Conservation (phyloP, 2,113 vertebrate genomes). For the Spea bombifrons region DNA sequence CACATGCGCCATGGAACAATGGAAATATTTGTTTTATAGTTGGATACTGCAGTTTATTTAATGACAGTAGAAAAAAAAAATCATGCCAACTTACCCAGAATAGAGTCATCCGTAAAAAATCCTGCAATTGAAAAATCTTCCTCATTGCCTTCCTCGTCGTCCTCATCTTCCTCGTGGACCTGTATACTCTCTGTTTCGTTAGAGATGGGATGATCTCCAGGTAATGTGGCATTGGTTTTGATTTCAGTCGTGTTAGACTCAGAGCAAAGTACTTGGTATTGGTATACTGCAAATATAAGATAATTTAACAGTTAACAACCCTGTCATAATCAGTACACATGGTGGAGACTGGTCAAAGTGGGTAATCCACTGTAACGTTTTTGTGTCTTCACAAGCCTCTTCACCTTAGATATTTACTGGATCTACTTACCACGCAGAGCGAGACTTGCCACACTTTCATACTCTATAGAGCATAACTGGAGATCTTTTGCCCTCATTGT, state of each 20-base stretch:
- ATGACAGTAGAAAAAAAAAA: background rate
- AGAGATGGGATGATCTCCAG: conserved; percentile 3
- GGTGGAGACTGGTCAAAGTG: too few species aligned
- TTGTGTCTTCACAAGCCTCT: too few species aligned
- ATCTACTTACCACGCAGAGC: too few species aligned
- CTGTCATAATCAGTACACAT: too few species aligned
- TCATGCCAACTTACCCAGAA: conserved; percentile 19
- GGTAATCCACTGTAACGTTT: too few species aligned
- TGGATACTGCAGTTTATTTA: too few species aligned
- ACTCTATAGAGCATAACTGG: too few species aligned
- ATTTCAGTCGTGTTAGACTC: background rate
- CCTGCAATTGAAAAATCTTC: background rate
- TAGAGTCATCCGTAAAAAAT: conserved; percentile 17
- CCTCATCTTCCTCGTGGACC: background rate
- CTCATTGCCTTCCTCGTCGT: conserved; percentile 8
- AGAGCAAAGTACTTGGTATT: background rate
- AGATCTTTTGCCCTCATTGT: too few species aligned
- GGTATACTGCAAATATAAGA: background rate
- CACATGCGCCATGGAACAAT: too few species aligned
- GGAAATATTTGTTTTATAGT: too few species aligned
- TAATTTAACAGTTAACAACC: background rate
- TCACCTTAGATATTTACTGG: too few species aligned
- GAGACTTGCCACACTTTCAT: too few species aligned
- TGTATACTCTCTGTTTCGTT: background rate
- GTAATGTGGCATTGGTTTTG: conserved; percentile 10